Evolutionary conservation across 92 coral and sea anemone species (phyloP), one percentile per base, ranked within the genome.

Genomic region (Bergia sp.): DNA sequence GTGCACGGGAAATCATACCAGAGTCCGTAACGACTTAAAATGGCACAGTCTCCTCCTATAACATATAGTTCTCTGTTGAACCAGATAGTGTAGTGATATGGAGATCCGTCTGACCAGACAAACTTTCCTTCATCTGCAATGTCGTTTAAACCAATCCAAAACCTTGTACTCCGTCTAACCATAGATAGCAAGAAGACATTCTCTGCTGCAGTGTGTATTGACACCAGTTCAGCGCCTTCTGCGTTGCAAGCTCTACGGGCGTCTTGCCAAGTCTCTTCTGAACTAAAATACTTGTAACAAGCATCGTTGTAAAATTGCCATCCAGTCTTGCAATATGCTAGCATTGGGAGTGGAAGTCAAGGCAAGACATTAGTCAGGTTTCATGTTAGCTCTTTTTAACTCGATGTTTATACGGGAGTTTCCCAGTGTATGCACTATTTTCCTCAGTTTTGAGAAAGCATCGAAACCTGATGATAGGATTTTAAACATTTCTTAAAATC

Each of bases 111-210:
- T 20, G 78, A 74, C 78, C 78, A 74, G 42, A 37, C 78, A 40
- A 74, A 74, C 8, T 37, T 39, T 1, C 78, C 45, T 38, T 74
- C 78, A 37, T 29, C 44, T 74, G 78, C 78, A 36, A 15, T 74
- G 20, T 74, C 78, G 21, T 40, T 74, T n/a, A 74, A 74, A 15
- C 78, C 78, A 74, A 74, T 74, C 78, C 78, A 74, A 29, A 29
- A 29, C 29, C 29, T 29, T 29, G 29, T 29, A 74, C 45, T 29
- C 29, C 29, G 29, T 29, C 29, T 73, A 73, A n/a, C 18, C 1
- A 74, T 37, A 13, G 78, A 74, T 23, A 9, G 4, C 5, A 74
- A 38, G 40, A 74, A 74, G 13, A 5, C 78, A 37, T 74, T 74
- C 16, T 74, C 78, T 39, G 45, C 45, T 13, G 78, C 45, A 9